phyloP scores from a whole-genome alignment of 2,797 vertebrate species.

The Eulemur rubriventer region DNA sequence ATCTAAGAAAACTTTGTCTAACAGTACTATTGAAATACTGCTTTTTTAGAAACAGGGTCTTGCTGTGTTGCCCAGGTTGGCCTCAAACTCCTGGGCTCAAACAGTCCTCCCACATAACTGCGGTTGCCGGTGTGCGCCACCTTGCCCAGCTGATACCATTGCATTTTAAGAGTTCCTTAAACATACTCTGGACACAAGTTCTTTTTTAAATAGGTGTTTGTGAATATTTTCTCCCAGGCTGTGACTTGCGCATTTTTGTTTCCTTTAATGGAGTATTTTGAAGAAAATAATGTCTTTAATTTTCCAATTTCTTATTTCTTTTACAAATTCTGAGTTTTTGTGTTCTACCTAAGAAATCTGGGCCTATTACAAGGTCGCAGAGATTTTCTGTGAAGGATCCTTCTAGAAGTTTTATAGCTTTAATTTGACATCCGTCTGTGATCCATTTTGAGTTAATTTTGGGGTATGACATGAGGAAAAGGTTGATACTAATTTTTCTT shows the following conservation, averaged over 20 bases:
- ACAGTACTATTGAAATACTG: not conserved
- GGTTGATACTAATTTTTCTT: not conserved
- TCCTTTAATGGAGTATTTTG: not conserved
- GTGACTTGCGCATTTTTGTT: not conserved
- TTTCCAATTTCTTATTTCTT: not conserved
- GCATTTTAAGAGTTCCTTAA: not conserved
- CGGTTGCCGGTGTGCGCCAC: not conserved
- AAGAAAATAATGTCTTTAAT: not conserved
- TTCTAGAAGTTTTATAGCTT: not conserved
- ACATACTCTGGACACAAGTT: no score
- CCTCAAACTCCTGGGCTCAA: not conserved
- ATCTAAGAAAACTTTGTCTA: not conserved
- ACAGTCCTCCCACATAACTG: not conserved
- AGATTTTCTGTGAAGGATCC: not conserved
- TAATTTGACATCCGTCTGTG: not conserved
- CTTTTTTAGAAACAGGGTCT: not conserved
- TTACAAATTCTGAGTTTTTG: not conserved
- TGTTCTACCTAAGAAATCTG: not conserved
- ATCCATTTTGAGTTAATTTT: not conserved
- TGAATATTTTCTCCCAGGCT: not conserved
- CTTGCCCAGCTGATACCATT: fast-evolving
- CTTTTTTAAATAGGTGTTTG: not conserved
- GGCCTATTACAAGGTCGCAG: not conserved
- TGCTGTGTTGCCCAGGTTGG: not conserved
- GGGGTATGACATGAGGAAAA: no score